Base-by-base conservation (phyloP, 2,888 invertebrate genomes). In the Melikaiella ostensackeni region DNA sequence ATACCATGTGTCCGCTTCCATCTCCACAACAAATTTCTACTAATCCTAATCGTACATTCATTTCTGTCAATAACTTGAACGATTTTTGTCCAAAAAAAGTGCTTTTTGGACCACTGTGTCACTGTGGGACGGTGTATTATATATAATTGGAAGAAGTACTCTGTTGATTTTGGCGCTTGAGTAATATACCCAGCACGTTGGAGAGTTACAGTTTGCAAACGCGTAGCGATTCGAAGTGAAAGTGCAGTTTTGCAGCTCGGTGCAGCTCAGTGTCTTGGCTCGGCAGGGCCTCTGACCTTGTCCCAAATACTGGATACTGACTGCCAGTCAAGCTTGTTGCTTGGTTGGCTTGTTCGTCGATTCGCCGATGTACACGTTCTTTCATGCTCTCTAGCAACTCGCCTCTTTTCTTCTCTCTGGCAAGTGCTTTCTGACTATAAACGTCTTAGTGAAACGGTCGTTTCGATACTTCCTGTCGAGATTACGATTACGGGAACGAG, bases 201-300 rank as follows among this genome's bases (percentile, higher is more conserved):
- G 24, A 61, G 61, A 61, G 70, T 50, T 70, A 21, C 24, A 77
- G 77, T 81, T 81, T 83, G 82, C 78, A 82, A 82, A 80, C 80
- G 79, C 80, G 79, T 77, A 79, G 77, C 79, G 77, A 75, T 76
- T 75, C 75, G 79, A 90, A 90, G 90, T 90, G 90, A 90, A 90
- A 90, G 90, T 90, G 88, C 89, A 89, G 84, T 82, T 86, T 82
- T 84, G 84, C 87, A 84, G 83, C 83, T 66, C 82, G 75, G 85
- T 77, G 83, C 83, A 82, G 81, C 82, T 81, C 84, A 81, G 84
- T 83, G 84, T 86, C 88, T 88, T 82, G 87, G 85, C 86, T 86
- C 85, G 87, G 87, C 89, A 84, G 89, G 89, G 90, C 91, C 91
- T 91, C 91, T 91, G 91, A 91, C 91, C 91, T 91, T 91, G 91